Evolutionary conservation across 2,113 vertebrate species (phyloP), one percentile per base, ranked within the genome.

Genomic region (Rhabdomys dilectus): DNA sequence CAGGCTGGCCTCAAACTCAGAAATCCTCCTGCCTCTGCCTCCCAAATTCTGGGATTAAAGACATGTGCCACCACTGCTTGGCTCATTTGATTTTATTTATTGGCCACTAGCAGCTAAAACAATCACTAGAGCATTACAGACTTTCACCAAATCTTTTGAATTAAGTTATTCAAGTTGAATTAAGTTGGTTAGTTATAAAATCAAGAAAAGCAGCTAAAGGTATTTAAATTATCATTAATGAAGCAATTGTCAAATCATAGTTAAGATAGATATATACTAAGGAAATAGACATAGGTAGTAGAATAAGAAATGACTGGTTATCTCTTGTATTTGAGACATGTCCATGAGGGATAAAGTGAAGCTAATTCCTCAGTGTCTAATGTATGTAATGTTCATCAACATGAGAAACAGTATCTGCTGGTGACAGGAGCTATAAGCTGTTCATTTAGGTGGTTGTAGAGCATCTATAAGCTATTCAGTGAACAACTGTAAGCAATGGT

Each of bases 351-450:
- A 76, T 0, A 1, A 89, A 24, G 36, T 89, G 1, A 26, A 81
- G n/a, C 73, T 72, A 70, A 94, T 7, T 48, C 0, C 26, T 80
- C 3, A 51, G 1, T 78, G 16, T 91, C 45, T 62, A 62, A 36
- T 6, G 12, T 34, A 60, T 36, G 78, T 45, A 86, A 36, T 48
- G n/a, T 68, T 89, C 36, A 66, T 7, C 42, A 89, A 42, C 80
- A 62, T 89, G 66, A 94, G 48, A 89, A 93, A 82, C 39, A 93
- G 13, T 81, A 29, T 56, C 34, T 75, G n/a, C 21, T 75, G 42
- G 70, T 1, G 2, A 1, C 12, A n/a, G 31, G 34, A n/a, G 24
- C 53, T 88, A 73, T 66, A 15, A 85, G 51, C 21, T 36, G 5
- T 78, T 21, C 22, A 88, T 56, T 82, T 91, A 70, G 24, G 53